A percentile compares a stretch with the other conserved stretches of the same genome.
Conservation (phyloP, 2,797 vertebrate genomes). For the Oophaga sylvatica region DNA sequence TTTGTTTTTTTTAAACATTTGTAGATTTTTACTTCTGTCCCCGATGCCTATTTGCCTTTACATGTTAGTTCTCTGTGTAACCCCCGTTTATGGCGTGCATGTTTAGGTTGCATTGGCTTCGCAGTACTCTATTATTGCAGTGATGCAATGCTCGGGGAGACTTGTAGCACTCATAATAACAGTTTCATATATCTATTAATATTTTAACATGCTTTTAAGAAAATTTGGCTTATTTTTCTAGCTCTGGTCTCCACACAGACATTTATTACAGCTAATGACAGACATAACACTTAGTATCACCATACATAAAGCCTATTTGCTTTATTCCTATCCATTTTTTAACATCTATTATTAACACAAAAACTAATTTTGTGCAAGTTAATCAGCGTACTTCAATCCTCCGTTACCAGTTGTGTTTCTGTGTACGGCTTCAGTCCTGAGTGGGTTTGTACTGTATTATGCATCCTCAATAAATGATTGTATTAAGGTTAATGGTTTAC, state of each 20-base stretch:
- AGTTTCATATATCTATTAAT: constrained; percentile 81
- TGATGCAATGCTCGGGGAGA: constrained; percentile 74
- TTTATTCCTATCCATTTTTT: constrained; percentile 69
- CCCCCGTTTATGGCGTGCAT: neutral
- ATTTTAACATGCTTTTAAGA: constrained; percentile 87
- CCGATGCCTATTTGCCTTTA: too few relatives aligned
- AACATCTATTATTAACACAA: constrained; percentile 72
- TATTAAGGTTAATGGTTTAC: constrained; percentile 37
- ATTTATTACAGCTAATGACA: constrained; percentile 74
- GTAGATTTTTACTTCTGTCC: too few relatives aligned
- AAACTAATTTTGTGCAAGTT: constrained; percentile 62
- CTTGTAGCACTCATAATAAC: constrained; percentile 70
- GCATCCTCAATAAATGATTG: constrained; percentile 24
- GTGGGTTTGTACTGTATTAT: constrained; percentile 20
- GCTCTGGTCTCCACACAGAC: constrained; percentile 73
- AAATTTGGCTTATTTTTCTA: constrained; percentile 75
- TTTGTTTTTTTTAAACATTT: too few relatives aligned
- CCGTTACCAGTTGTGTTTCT: constrained; percentile 59
- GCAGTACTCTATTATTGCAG: constrained; percentile 50
- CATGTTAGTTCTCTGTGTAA: constrained; percentile 7
- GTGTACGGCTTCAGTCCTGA: constrained; percentile 13
- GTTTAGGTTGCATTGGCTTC: constrained; percentile 18
- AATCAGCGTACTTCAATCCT: constrained; percentile 57
- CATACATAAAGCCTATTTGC: constrained; percentile 64
- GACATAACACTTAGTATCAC: constrained; percentile 67